Conservation (phyloP, 2,888 invertebrate genomes). For the Ophioninae sp. region DNA sequence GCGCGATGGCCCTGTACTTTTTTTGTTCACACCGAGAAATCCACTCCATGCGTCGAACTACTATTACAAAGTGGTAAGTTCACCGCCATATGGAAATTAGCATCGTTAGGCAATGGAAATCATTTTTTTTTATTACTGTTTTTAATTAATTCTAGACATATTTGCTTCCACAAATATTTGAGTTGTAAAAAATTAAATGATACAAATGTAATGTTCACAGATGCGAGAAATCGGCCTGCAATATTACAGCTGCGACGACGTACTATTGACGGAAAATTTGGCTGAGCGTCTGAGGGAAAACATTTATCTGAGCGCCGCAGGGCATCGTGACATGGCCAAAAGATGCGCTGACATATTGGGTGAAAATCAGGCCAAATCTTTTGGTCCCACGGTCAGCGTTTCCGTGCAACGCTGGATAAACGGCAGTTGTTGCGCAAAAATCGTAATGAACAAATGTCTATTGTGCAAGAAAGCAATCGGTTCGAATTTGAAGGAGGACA, state of each 20-base stretch:
- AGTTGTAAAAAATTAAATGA: background rate
- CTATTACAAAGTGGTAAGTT: constrained; percentile 86
- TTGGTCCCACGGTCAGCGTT: constrained; percentile 66
- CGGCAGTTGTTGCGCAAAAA: constrained; percentile 74
- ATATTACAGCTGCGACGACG: constrained; percentile 87
- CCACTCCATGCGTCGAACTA: constrained; percentile 86
- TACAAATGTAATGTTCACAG: constrained; percentile 79
- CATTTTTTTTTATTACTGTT: background rate
- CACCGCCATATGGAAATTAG: background rate
- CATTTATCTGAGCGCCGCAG: constrained; percentile 64
- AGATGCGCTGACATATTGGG: constrained; percentile 69
- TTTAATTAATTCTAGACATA: background rate
- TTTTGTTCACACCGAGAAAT: constrained; percentile 90
- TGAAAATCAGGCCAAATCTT: constrained; percentile 56
- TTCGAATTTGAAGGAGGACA: constrained; percentile 36
- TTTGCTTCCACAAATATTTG: background rate
- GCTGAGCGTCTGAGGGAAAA: constrained; percentile 80
- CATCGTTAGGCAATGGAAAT: background rate
- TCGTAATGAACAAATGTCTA: constrained; percentile 76
- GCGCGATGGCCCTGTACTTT: constrained; percentile 87
- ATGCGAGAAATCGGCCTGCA: constrained; percentile 88
- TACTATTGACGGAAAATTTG: constrained; percentile 81
- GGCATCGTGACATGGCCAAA: constrained; percentile 66
- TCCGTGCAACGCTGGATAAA: constrained; percentile 76
- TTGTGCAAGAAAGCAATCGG: constrained; percentile 67